Evolutionary conservation across 2,888 invertebrate genomes (phyloP), one percentile per base, ranked within the genome.

Genomic region (Sinhomidia bicolor): DNA sequence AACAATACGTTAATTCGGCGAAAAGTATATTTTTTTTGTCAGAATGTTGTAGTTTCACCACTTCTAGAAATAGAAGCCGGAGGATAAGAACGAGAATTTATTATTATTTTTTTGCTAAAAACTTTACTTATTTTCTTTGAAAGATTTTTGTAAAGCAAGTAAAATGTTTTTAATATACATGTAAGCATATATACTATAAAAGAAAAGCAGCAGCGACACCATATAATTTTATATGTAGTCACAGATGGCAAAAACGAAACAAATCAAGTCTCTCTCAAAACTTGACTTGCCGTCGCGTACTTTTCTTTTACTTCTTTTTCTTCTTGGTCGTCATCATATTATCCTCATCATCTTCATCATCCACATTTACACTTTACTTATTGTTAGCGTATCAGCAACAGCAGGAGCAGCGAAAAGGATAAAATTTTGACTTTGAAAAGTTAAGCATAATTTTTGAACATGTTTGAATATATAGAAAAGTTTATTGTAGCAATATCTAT

Each of bases 351-450:
- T 1, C 36, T 20, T 17, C 10, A 12, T 71, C 44, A 12, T 14
- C 14, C 23, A 29, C 51, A n/a, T n/a, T n/a, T n/a, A n/a, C n/a
- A n/a, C n/a, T n/a, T n/a, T n/a, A n/a, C n/a, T n/a, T n/a, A n/a
- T n/a, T n/a, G n/a, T n/a, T n/a, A n/a, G n/a, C n/a, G n/a, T n/a
- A n/a, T n/a, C n/a, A n/a, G n/a, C n/a, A n/a, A n/a, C n/a, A n/a
- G n/a, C n/a, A n/a, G n/a, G n/a, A n/a, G n/a, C n/a, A 76, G 23
- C 20, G 20, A 20, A 71, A 76, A 23, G n/a, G 26, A 47, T 51
- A 23, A 26, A 47, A 26, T 76, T 76, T 26, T 51, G 76, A 76
- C 51, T 76, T 76, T 76, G 51, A 51, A 76, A 44, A 51, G 51
- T 51, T 51, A 26, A 9, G 29, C 29, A 71, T 71, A 20, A 71